Evolutionary conservation across 2,888 invertebrate genomes (phyloP), one percentile per base, ranked within the genome.

Genomic region (Lordiphosa andalusiaca): DNA sequence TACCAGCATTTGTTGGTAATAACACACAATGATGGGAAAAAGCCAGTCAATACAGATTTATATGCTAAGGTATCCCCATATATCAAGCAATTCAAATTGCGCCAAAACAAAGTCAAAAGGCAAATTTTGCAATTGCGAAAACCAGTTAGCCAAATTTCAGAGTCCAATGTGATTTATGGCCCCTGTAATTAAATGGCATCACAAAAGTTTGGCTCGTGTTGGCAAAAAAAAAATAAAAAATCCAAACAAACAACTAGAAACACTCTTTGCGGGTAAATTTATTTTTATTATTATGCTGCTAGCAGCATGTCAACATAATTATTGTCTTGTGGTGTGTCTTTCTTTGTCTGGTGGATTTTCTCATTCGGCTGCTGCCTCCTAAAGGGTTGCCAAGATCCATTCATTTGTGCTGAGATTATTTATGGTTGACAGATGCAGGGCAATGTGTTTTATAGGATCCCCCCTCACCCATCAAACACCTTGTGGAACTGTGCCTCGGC

Each of bases 341-440:
- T 48, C 62, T 57, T 63, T 71, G 59, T 72, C 44, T 62, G 38
- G 12, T 40, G 48, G 37, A 52, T 60, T 62, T 65, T 60, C 50
- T 16, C 39, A 53, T 36, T 50, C 65, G 57, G 53, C 52, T 40
- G 54, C 25, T 3, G 7, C 25, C 12, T 19, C 33, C 9, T 25
- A 81, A 81, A 77, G 75, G 78, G 82, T 63, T 81, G 74, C 78
- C 67, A 76, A 75, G 64, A 44, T 69, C 40, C 80, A 76, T 83
- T 73, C 69, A 62, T 76, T 77, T 69, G 56, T 55, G 67, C 65
- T 65, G 48, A 13, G 51, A 52, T 70, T 81, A 70, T 81, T 81
- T 76, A 80, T 73, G 76, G 80, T 59, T 59, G 65, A 75, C 80
- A 77, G 75, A 77, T 82, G 80, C 69, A 82, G 76, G 83, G 69